Percentiles rank a stretch among this genome's conserved stretches.
Evolutionary conservation across 2,113 vertebrate species (phyloP).

Genomic region (Sturnira hondurensis): DNA sequence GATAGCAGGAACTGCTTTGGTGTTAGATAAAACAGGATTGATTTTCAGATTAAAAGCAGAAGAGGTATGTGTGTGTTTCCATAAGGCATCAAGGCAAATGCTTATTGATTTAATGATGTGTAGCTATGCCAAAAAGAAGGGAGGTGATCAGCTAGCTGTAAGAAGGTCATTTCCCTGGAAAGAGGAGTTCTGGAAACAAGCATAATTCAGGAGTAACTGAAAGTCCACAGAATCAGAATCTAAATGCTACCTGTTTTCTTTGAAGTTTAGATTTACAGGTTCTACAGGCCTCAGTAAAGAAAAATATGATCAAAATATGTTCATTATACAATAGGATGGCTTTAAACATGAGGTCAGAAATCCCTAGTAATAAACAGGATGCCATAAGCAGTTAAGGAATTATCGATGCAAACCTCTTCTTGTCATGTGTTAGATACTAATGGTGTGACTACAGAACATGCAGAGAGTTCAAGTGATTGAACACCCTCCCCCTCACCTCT

Average conservation of each 20-base stretch:
- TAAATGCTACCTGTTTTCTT: background rate
- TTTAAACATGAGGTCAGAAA: background rate
- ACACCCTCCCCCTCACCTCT: background rate
- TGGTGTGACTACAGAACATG: background rate
- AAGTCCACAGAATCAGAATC: background rate
- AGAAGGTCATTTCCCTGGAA: constrained; percentile 36
- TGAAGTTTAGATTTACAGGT: background rate
- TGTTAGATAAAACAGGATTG: background rate
- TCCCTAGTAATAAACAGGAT: background rate
- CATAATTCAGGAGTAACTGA: background rate
- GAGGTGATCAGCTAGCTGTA: background rate
- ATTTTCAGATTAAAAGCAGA: constrained; percentile 33
- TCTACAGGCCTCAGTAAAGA: background rate
- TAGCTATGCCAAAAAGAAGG: background rate
- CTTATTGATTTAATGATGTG: background rate
- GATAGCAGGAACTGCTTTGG: background rate
- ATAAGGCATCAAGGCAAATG: background rate
- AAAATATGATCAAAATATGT: background rate
- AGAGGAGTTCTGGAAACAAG: background rate
- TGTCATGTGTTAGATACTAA: background rate
- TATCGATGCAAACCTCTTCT: background rate
- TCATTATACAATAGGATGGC: background rate
- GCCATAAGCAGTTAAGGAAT: background rate
- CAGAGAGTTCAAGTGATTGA: background rate
- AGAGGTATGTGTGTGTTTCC: background rate